These are phyloP conservation scores for Thymelicus lineola DNA, from an alignment of 2,888 invertebrate species.

Conservation along the genomic window DNA sequence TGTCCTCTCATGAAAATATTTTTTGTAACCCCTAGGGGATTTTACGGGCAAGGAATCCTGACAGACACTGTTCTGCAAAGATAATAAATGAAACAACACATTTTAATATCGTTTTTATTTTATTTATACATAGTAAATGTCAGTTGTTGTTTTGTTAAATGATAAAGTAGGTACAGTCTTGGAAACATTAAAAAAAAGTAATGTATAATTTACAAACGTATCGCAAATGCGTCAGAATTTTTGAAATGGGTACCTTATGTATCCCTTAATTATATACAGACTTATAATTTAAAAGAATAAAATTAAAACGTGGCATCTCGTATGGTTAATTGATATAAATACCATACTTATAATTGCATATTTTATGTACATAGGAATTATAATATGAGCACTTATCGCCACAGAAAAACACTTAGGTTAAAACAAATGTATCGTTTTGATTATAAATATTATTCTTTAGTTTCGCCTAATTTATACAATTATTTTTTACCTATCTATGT, in stretches of 20 bases:
- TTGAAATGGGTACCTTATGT: conserved; percentile 48
- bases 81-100: conserved; percentile 63
- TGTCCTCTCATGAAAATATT: no score
- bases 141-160: conserved; percentile 75
- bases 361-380: conserved; percentile 81
- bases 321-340: conserved; percentile 44
- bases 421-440: conserved; percentile 40
- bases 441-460: conserved; percentile 56
- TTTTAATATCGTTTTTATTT: conserved; percentile 75
- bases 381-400: conserved; percentile 55
- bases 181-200: conserved; percentile 76
- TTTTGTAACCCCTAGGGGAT: no score
- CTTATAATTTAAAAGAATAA: conserved; percentile 52
- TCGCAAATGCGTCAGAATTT: conserved; percentile 50
- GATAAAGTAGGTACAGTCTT: conserved; percentile 81
- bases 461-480: conserved; percentile 71
- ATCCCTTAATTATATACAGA: conserved; percentile 52
- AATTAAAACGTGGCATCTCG: conserved; percentile 51
- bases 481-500: conserved; percentile 74
- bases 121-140: conserved; percentile 82
- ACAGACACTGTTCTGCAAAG: no score
- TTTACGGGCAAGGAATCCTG: no score
- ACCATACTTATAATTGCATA: conserved; percentile 49
- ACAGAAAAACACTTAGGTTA: conserved; percentile 46
- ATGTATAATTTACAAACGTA: conserved; percentile 74